Evolutionary conservation across 2,888 invertebrate genomes (phyloP), one percentile per base, ranked within the genome.

Genomic region (Oscheius sp.): DNA sequence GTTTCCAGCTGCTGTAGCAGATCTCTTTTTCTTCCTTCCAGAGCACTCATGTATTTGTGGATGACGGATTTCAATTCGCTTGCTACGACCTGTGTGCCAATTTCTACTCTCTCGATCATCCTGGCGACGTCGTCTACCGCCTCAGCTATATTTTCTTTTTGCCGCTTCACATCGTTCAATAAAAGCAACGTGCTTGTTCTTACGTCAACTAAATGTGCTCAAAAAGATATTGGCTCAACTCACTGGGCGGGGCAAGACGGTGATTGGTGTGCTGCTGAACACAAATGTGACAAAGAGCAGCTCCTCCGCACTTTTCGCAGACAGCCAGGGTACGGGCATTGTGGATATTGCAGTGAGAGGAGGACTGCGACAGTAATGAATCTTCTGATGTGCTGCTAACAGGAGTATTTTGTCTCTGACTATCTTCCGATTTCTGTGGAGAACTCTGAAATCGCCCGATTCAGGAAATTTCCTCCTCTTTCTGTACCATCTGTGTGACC

Each of bases 11-110:
- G 92, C 45, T 92, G 92, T 58, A 95, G 88, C 27, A 95, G 90
- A 84, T 93, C 93, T 61, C 92, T 92, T 88, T 95, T 94, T 25
- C 95, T 91, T 80, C 93, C 93, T 89, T 94, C 94, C 69, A 95
- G 90, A 18, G 93, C 93, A 63, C 92, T 91, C 75, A 93, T 92
- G 82, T 93, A 92, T 81, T 92, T 91, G 69, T 93, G 92, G 88
- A 93, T 92, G 35, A 92, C 92, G 84, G 92, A 92, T 75, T 93
- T 91, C 66, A 94, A 93, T 79, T 89, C 89, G 45, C 84, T 85
- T 18, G 87, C 86, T 27, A 89, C 89, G 5, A 86, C 80, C 76
- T 88, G 86, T 6, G 88, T 83, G 55, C 85, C 87, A 23, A 89
- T 77, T 84, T 94, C 94, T 58, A 94, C 25, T 3, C 70, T 27